Conservation (phyloP, 2,113 vertebrate species). For the Microcebus ravelobensis region DNA sequence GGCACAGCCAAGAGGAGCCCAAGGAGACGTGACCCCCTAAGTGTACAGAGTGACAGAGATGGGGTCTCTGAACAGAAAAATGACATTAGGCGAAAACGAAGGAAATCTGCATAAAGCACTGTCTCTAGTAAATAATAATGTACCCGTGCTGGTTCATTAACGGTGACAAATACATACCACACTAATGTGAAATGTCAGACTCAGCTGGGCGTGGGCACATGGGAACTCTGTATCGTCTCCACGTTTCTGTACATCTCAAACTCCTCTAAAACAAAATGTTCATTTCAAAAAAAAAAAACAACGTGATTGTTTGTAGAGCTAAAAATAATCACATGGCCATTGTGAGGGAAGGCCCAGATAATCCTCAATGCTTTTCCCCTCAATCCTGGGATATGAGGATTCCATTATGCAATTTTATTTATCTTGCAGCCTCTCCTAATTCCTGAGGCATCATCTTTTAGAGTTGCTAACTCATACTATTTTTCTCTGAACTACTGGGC, state of each 20-base stretch:
- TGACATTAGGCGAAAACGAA: neutral
- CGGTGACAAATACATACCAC: neutral
- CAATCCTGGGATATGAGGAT: neutral
- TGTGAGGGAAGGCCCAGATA: neutral
- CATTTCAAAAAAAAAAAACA: neutral
- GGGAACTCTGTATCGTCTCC: no score
- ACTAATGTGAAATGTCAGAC: neutral
- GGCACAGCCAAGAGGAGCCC: no score
- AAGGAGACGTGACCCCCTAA: accelerated
- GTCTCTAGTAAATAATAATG: neutral
- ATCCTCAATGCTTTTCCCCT: neutral
- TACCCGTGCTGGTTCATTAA: neutral
- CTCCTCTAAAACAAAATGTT: neutral
- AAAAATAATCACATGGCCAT: neutral
- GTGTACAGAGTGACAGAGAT: neutral
- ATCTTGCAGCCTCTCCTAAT: neutral
- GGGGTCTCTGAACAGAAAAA: neutral
- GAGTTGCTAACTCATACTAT: no score
- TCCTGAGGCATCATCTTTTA: neutral
- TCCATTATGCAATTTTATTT: neutral
- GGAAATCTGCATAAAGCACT: neutral
- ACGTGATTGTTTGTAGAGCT: no score
- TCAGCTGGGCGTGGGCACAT: neutral
- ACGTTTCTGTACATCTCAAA: neutral
- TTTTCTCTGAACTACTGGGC: neutral